Evolutionary conservation across 1,140 invertebrate species (phyloP).

Genomic region (Habropoda laboriosa): DNA sequence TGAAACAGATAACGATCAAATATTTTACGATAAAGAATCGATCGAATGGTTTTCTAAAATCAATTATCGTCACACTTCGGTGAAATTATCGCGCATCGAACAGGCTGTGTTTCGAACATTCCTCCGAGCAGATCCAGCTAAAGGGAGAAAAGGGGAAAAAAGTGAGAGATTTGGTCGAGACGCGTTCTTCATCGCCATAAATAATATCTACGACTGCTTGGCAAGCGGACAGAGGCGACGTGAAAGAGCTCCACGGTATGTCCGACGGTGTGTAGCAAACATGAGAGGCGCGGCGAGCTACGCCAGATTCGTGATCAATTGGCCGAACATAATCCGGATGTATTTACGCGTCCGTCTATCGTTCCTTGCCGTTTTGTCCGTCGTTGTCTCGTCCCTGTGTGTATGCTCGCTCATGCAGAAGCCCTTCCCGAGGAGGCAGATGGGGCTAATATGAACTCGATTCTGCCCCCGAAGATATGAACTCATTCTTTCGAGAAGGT

Average conservation of each 20-base stretch:
- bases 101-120: neutral
- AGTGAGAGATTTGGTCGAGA: neutral
- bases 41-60: too few relatives aligned
- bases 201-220: constrained; percentile 22
- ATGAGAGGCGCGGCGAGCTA: constrained; percentile 74
- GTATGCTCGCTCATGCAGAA: constrained; percentile 74
- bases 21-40: too few relatives aligned
- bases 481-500: constrained; percentile 74
- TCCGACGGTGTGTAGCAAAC: constrained; percentile 71
- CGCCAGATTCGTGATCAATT: constrained; percentile 80
- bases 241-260: constrained; percentile 53
- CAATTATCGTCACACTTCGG: too few relatives aligned
- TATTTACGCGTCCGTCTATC: constrained; percentile 66
- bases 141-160: too few relatives aligned
- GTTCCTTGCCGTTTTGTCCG: constrained; percentile 66
- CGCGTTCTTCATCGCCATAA: neutral
- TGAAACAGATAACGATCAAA: too few relatives aligned
- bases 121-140: neutral
- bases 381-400: constrained; percentile 61
- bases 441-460: constrained; percentile 81
- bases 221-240: neutral
- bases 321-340: constrained; percentile 79
- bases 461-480: constrained; percentile 75
- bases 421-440: constrained; percentile 75
- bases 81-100: neutral